Conservation (phyloP, 2,888 invertebrate genomes). For the Acleris emargana region DNA sequence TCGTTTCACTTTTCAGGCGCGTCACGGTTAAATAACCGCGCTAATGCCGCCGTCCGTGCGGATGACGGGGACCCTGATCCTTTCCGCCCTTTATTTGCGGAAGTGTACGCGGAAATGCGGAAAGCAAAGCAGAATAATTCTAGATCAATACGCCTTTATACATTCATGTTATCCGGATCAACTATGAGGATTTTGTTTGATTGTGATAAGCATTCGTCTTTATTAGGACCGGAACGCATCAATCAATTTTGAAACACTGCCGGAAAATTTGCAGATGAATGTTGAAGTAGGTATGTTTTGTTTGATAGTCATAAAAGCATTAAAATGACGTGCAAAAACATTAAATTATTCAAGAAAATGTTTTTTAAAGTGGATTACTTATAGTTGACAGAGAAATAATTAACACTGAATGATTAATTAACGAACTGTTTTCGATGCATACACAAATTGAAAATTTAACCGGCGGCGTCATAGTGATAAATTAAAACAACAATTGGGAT, state of each 20-base stretch:
- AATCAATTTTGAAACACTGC: neutral
- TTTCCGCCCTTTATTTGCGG: constrained; percentile 28
- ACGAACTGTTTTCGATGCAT: too few relatives aligned
- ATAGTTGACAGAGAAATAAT: neutral
- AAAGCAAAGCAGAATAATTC: constrained; percentile 11
- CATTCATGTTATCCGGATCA: constrained; percentile 12
- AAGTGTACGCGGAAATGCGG: constrained; percentile 23
- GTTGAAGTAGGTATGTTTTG: neutral
- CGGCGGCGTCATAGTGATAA: too few relatives aligned
- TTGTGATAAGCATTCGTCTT: neutral
- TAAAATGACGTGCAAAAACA: neutral
- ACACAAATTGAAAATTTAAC: too few relatives aligned
- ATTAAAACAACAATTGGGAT: too few relatives aligned
- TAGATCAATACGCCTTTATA: constrained; percentile 18
- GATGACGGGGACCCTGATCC: constrained; percentile 28
- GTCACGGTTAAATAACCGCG: constrained; percentile 16
- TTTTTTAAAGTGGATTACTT: neutral
- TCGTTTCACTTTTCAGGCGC: constrained; percentile 14
- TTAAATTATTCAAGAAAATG: neutral
- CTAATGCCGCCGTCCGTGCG: constrained; percentile 10
- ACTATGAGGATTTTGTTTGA: neutral
- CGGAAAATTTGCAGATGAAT: neutral
- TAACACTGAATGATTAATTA: neutral
- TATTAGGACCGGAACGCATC: neutral
- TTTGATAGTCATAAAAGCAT: too few relatives aligned